Percentiles rank a stretch among this genome's conserved stretches.
phyloP scores from a whole-genome alignment of 2,888 invertebrate genomes.

The Xylota segnis region DNA sequence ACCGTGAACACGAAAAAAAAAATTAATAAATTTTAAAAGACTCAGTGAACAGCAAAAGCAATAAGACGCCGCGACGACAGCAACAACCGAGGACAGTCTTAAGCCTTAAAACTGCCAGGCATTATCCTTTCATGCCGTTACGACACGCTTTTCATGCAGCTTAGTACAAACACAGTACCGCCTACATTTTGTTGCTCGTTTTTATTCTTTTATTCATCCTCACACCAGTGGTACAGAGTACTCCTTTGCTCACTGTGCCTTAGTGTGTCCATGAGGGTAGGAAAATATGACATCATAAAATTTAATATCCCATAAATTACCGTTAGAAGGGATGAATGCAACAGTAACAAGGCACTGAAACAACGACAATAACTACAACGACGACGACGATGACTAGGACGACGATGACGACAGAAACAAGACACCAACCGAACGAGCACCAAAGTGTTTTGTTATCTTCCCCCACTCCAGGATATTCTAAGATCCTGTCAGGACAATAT shows the following conservation, averaged over 20 bases:
- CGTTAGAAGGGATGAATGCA: conserved; percentile 73
- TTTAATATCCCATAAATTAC: conserved; percentile 82
- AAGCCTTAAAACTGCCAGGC: conserved; percentile 65
- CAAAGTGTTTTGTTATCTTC: conserved; percentile 22
- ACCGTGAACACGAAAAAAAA: conserved; percentile 31
- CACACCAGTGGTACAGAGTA: conserved; percentile 7
- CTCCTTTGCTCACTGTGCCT: conserved; percentile 22
- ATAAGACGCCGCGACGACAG: conserved; percentile 60
- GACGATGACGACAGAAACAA: conserved; percentile 52
- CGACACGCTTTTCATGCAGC: conserved; percentile 53
- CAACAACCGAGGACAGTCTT: conserved; percentile 65
- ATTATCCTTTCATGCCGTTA: conserved; percentile 71
- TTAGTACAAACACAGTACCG: not conserved
- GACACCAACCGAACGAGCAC: conserved; percentile 17
- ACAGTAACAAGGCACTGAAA: conserved; percentile 58
- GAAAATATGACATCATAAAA: conserved; percentile 81
- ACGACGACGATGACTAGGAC: conserved; percentile 28
- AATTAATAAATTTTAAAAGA: conserved; percentile 75
- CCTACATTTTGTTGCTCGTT: conserved; percentile 25
- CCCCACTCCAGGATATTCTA: conserved; percentile 4
- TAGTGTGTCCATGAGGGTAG: conserved; percentile 61
- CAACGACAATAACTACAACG: conserved; percentile 40
- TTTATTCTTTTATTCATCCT: conserved; percentile 55
- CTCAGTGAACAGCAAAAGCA: conserved; percentile 25
- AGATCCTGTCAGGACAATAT: conserved; percentile 53